A percentile compares a stretch with the other conserved stretches of the same genome.
These are phyloP conservation scores for Trididemnum nubilum DNA, from an alignment of 23 tunicate species.

Conservation along the genomic window DNA sequence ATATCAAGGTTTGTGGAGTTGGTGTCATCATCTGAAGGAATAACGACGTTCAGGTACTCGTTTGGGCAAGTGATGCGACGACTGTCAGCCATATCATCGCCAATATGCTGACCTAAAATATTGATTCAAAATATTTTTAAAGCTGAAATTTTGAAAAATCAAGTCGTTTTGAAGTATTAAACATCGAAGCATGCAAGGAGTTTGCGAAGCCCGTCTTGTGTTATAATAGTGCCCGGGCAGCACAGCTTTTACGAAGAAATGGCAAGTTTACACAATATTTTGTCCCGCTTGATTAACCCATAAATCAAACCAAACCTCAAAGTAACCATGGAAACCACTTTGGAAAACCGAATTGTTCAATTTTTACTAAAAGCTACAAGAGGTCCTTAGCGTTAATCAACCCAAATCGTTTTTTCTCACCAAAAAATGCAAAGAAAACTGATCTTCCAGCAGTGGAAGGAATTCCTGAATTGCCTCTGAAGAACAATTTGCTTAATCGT, in stretches of 20 bases:
- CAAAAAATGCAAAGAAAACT: conserved; percentile 65
- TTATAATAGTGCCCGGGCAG: background rate
- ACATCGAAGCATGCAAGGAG: too few relatives aligned
- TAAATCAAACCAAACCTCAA: background rate
- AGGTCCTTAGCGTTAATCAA: too few relatives aligned
- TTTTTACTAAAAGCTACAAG: too few relatives aligned
- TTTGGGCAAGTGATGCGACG: conserved; percentile 70
- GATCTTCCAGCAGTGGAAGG: conserved; percentile 36
- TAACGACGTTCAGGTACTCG: conserved; percentile 73
- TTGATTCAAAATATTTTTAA: too few relatives aligned
- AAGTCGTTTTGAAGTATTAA: too few relatives aligned
- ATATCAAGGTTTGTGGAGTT: background rate
- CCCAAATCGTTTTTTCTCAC: conserved; percentile 14
- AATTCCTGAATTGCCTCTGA: conserved; percentile 25
- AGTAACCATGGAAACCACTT: too few relatives aligned
- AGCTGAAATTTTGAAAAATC: too few relatives aligned
- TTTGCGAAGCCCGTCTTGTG: too few relatives aligned
- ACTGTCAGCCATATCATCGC: conserved; percentile 83
- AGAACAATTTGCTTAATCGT: conserved; percentile 30
- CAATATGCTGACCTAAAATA: conserved; percentile 75
- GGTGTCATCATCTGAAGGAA: conserved; percentile 20
- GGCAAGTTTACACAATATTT: too few relatives aligned
- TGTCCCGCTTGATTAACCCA: background rate
- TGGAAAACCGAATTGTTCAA: too few relatives aligned
- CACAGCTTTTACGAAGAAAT: too few relatives aligned